phyloP scores from a whole-genome alignment of 2,113 vertebrate genomes.

The Serinus canaria region DNA sequence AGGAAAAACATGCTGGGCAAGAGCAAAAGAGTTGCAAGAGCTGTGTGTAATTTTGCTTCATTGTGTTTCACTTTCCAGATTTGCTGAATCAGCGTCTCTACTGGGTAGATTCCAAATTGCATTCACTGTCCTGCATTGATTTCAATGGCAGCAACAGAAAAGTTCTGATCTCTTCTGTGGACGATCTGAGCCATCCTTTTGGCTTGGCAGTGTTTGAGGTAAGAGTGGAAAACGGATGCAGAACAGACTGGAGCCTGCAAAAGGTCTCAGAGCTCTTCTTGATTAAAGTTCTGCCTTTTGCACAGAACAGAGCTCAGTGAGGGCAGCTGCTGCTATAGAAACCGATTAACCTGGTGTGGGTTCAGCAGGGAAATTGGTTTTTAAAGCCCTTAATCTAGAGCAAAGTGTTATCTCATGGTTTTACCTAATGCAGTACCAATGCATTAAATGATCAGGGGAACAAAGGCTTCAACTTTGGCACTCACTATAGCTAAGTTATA shows the following conservation, averaged over 20 bases:
- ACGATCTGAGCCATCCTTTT: conserved; percentile 92
- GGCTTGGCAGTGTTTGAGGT: conserved; percentile 97
- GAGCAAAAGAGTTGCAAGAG: conserved; percentile 8
- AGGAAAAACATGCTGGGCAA: conserved; percentile 24
- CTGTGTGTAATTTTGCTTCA: conserved; percentile 37
- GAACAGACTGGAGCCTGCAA: not conserved
- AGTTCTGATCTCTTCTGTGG: conserved; percentile 87
- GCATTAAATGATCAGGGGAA: not conserved
- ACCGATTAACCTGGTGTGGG: not conserved
- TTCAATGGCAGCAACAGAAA: conserved; percentile 90
- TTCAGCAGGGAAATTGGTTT: not conserved
- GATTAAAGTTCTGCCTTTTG: conserved; percentile 14
- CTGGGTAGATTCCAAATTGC: conserved; percentile 98
- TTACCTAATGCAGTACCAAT: not conserved
- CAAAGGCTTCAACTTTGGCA: not conserved
- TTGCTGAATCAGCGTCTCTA: conserved; percentile 92
- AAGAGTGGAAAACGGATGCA: not conserved
- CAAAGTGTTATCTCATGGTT: not conserved
- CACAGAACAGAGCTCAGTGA: not conserved
- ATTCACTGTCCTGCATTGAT: conserved; percentile 93
- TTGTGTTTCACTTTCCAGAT: conserved; percentile 77
- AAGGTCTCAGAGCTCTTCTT: not conserved
- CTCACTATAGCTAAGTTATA: not conserved
- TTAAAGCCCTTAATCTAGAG: not conserved
- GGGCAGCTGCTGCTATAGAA: not conserved